Conservation (phyloP, 2,888 invertebrate species). For the Cerastis leucographa region DNA sequence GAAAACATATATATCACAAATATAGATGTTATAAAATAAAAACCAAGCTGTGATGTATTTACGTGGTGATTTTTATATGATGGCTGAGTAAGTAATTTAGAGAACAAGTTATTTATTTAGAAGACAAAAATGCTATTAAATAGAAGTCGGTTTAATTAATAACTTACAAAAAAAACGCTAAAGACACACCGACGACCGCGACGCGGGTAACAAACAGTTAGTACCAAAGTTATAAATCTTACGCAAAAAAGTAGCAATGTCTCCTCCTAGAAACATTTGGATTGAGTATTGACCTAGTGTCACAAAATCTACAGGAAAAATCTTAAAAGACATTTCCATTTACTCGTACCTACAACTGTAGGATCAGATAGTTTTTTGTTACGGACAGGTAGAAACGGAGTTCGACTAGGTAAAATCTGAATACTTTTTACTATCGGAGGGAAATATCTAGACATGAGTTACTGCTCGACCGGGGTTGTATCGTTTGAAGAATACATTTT, state of each 20-base stretch:
- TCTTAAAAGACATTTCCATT: slow-evolving; percentile 11
- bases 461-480: slow-evolving; percentile 10
- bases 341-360: neutral
- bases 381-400: slow-evolving; percentile 20
- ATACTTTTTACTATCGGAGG: slow-evolving; percentile 33
- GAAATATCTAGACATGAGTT: slow-evolving; percentile 48
- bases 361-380: slow-evolving; percentile 21
- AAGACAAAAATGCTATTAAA: no score
- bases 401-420: slow-evolving; percentile 16
- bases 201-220: no score
- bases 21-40: no score
- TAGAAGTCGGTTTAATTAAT: no score
- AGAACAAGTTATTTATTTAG: no score
- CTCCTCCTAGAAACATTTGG: neutral
- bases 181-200: neutral
- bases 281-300: neutral
- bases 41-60: no score
- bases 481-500: slow-evolving; percentile 20
- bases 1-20: no score
- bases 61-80: no score
- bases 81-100: no score
- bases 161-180: neutral
- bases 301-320: neutral
- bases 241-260: neutral
- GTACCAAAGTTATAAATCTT: neutral